Percentiles rank a stretch among this genome's conserved stretches.
These are phyloP conservation scores for Tortrix viridana DNA, from an alignment of 2,888 invertebrate genomes.

Conservation along the genomic window DNA sequence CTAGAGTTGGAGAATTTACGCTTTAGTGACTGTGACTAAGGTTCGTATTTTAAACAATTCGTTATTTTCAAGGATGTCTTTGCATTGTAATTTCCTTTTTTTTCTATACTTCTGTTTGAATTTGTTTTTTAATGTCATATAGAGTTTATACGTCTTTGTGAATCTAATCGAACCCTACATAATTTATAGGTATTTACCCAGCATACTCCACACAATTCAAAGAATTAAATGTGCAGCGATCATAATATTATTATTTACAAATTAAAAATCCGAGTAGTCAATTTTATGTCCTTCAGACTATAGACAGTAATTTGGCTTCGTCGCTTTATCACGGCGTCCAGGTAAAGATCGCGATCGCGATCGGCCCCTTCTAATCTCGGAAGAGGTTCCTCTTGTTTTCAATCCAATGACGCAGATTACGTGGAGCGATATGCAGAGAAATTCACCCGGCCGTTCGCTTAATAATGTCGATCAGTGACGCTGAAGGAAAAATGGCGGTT, in stretches of 20 bases:
- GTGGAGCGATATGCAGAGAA: conserved; percentile 40
- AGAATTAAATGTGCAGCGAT: too few relatives aligned
- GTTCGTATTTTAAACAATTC: conserved; percentile 5
- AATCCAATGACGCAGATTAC: conserved; percentile 42
- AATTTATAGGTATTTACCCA: too few relatives aligned
- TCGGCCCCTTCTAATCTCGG: conserved; percentile 38
- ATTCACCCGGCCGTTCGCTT: conserved; percentile 25
- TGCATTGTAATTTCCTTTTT: too few relatives aligned
- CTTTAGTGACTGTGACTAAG: conserved; percentile 14
- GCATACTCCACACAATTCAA: too few relatives aligned
- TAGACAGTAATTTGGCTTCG: neutral
- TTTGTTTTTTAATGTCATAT: too few relatives aligned
- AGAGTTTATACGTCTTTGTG: too few relatives aligned
- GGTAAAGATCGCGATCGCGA: conserved; percentile 26
- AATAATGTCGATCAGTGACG: conserved; percentile 33
- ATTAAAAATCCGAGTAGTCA: too few relatives aligned
- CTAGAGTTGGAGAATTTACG: conserved; percentile 21
- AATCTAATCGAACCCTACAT: too few relatives aligned
- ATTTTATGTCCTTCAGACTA: too few relatives aligned
- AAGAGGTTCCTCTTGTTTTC: conserved; percentile 41
- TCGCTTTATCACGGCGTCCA: conserved; percentile 32
- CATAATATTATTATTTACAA: too few relatives aligned
- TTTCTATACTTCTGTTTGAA: neutral
- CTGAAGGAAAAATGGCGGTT: conserved; percentile 21
- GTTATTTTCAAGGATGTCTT: neutral